A percentile compares a stretch with the other conserved stretches of the same genome.
Evolutionary conservation across 1,140 invertebrate genomes (phyloP).

Genomic region (Caenorhabditis briggsae): DNA sequence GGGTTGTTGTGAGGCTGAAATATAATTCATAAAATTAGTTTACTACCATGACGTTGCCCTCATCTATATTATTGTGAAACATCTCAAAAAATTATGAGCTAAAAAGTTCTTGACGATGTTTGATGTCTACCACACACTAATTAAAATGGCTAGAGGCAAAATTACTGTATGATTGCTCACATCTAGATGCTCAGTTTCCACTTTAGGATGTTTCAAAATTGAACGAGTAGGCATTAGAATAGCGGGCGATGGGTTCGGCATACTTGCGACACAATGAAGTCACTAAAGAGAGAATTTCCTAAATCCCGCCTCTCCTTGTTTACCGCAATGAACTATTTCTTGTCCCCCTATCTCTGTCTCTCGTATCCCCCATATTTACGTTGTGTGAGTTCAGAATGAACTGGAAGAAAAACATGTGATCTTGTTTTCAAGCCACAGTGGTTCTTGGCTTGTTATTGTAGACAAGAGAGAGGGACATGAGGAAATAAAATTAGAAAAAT

Average conservation of each 20-base stretch:
- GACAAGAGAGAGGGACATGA: background rate
- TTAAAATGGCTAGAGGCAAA: too few species aligned
- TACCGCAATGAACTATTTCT: background rate
- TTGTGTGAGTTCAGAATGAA: constrained; percentile 5
- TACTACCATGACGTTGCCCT: too few species aligned
- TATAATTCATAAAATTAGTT: too few species aligned
- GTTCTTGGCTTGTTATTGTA: constrained; percentile 8
- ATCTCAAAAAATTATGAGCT: too few species aligned
- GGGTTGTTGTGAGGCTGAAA: background rate
- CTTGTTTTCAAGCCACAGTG: background rate
- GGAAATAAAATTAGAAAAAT: too few species aligned
- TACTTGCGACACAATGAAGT: background rate
- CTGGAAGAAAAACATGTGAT: constrained; percentile 20
- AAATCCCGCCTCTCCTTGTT: constrained; percentile 4
- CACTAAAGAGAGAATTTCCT: background rate
- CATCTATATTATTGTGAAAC: too few species aligned
- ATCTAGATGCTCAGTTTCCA: background rate
- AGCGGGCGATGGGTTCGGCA: background rate
- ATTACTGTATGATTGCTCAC: background rate
- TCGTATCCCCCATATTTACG: background rate
- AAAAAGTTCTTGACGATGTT: too few species aligned
- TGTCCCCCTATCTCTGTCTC: too few species aligned
- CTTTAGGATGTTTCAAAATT: background rate
- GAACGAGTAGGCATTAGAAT: background rate
- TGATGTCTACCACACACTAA: too few species aligned